Conservation (phyloP, 2,888 invertebrate species). For the Druceiella hillmani region DNA sequence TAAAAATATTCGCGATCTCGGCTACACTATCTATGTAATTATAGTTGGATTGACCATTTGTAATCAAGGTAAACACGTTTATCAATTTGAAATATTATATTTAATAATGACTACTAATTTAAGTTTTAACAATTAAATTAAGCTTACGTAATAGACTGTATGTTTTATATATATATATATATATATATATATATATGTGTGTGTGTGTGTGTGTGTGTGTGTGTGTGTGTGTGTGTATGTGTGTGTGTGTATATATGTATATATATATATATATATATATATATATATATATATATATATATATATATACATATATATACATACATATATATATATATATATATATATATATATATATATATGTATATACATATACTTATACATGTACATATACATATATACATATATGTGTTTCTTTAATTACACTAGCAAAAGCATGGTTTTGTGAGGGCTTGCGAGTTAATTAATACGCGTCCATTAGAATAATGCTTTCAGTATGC, state of each 20-base stretch:
- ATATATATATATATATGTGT: neutral
- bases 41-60: too few species aligned
- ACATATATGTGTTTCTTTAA: neutral
- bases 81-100: too few species aligned
- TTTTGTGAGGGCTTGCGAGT: too few species aligned
- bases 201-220: neutral
- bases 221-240: neutral
- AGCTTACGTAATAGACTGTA: neutral
- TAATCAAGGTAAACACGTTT: too few species aligned
- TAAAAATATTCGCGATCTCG: too few species aligned
- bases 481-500: too few species aligned
- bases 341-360: slow-evolving; percentile 1
- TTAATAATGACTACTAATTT: too few species aligned
- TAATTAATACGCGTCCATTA: too few species aligned
- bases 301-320: slow-evolving; percentile 1
- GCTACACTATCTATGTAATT: too few species aligned
- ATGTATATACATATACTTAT: neutral
- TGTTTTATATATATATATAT: neutral
- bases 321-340: slow-evolving; percentile 1
- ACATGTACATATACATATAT: neutral
- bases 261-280: slow-evolving; percentile 1
- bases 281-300: slow-evolving; percentile 1
- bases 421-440: too few species aligned
- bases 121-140: too few species aligned
- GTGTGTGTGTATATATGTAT: neutral